Evolutionary conservation across 2,113 vertebrate species (phyloP), one percentile per base, ranked within the genome.

Genomic region (Ophiodon elongatus): DNA sequence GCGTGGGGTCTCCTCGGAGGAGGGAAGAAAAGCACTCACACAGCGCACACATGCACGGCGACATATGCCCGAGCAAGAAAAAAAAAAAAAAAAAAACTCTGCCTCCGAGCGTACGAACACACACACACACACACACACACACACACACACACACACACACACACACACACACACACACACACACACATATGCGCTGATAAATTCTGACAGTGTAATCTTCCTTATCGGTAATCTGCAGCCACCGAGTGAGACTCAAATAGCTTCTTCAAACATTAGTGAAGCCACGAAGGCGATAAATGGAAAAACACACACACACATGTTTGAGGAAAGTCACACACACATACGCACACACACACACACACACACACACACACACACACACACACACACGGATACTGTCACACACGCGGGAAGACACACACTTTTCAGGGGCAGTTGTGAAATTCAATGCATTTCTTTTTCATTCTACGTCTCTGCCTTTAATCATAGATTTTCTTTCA

Each of bases 1-100:
- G 90, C 75, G 89, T 91, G 88, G 90, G 87, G 87, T 91, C 83
- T 90, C 89, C 79, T 76, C 10, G 8, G 83, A 88, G 90, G 82
- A 83, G 72, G 73, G 41, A 67, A 13, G 2, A 41, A 41, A 88
- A 70, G 70, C 74, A 85, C 75, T 75, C 43, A 72, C 45, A 79
- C 56, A 69, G 57, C 4, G n/a, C 37, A 60, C 73, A 80, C 65
- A n/a, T 23, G 62, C 27, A 66, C 50, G 21, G 10, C 68, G 76
- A 75, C 91, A 90, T 85, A 91, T 85, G 89, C 80, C 37, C 9
- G 21, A 33, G 50, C 33, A n/a, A 69, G 69, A 80, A 81, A 73
- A 79, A 67, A 67, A 45, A 0, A 45, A 8, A n/a, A n/a, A 19
- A 45, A 47, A 81, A 73, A 68, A 67, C 52, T 50, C 25, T 76